These are phyloP conservation scores for Polypedilum vanderplanki DNA, from an alignment of 1,140 invertebrate species.

Conservation along the genomic window DNA sequence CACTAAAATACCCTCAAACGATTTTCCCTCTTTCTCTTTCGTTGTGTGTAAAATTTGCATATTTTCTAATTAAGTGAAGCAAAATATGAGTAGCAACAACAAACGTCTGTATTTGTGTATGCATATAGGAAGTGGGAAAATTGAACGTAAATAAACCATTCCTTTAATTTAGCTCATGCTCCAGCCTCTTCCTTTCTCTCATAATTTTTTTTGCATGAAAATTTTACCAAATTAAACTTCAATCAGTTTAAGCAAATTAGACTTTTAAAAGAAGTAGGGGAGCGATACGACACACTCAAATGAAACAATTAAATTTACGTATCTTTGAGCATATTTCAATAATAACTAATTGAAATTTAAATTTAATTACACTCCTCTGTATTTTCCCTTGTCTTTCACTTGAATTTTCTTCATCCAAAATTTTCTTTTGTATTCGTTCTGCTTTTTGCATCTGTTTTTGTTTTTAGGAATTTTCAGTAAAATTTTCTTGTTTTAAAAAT, in stretches of 20 bases:
- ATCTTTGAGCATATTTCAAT: slow-evolving; percentile 25
- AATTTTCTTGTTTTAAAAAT: no score
- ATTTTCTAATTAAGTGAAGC: slow-evolving; percentile 29
- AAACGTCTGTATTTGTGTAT: background rate
- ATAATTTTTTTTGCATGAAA: background rate
- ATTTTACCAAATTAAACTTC: background rate
- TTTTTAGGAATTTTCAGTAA: no score
- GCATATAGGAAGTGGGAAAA: background rate
- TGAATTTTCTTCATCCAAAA: background rate
- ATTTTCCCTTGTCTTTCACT: background rate
- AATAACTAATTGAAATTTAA: slow-evolving; percentile 29
- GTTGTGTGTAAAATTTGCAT: slow-evolving; percentile 22
- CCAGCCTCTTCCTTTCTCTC: background rate
- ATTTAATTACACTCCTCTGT: slow-evolving; percentile 26
- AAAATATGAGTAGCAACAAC: background rate
- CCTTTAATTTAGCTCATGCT: background rate
- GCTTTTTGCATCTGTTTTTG: no score
- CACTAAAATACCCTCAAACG: background rate
- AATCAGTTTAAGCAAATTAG: background rate
- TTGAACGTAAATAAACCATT: background rate
- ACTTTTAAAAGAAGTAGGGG: background rate
- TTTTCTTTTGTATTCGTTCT: no score
- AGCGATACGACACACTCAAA: background rate
- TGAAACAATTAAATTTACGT: slow-evolving; percentile 15
- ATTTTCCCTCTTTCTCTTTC: background rate